Percentiles rank a stretch among this genome's conserved stretches.
phyloP scores from a whole-genome alignment of 2,797 vertebrate species.

The Psittacula echo region DNA sequence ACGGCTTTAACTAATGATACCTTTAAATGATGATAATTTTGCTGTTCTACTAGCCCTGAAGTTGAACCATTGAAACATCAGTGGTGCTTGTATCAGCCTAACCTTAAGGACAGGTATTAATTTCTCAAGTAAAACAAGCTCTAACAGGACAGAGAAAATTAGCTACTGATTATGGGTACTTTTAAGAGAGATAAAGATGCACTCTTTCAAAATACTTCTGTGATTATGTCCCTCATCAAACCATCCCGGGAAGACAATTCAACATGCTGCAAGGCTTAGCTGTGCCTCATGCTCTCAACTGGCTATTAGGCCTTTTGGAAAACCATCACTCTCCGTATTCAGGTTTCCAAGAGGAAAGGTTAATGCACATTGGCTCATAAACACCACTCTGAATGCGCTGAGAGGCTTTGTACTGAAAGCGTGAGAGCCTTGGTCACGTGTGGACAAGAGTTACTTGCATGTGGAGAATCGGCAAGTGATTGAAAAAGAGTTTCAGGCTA shows the following conservation, averaged over 20 bases:
- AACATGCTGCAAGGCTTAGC: background rate
- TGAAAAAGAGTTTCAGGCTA: background rate
- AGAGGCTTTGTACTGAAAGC: background rate
- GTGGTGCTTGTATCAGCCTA: background rate
- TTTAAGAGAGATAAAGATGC: background rate
- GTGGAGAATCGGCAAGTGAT: background rate
- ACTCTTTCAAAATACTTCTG: background rate
- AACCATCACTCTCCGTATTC: background rate
- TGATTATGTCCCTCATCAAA: background rate
- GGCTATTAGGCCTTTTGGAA: background rate
- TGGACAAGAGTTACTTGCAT: background rate
- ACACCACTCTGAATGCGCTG: background rate
- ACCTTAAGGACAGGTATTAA: background rate
- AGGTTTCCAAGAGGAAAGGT: background rate
- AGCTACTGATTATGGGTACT: background rate
- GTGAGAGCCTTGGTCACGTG: background rate
- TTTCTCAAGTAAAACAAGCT: background rate
- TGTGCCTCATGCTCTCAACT: fast-evolving
- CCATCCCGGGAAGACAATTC: background rate
- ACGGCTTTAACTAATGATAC: background rate
- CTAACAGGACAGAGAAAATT: background rate
- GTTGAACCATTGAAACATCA: constrained; percentile 4
- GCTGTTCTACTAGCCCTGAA: background rate
- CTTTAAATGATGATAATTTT: background rate
- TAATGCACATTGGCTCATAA: background rate